These are phyloP conservation scores for Enteromius trimaculatus DNA, from an alignment of 2,797 vertebrate species.

Conservation along the genomic window DNA sequence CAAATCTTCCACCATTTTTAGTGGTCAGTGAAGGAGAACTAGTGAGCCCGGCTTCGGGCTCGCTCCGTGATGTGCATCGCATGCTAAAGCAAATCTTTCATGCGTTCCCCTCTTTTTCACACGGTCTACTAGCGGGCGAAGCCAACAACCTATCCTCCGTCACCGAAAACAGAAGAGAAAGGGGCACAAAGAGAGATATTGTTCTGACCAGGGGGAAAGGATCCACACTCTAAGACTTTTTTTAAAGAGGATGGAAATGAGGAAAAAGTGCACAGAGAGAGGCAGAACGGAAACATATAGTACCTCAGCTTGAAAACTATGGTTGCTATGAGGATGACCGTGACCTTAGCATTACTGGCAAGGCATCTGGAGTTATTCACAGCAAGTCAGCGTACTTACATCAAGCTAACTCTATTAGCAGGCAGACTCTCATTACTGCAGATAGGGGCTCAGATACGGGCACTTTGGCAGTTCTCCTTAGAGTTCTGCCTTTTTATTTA, in stretches of 20 bases:
- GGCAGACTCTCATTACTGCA: slow-evolving; percentile 23
- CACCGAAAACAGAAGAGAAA: slow-evolving; percentile 54
- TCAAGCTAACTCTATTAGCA: slow-evolving; percentile 25
- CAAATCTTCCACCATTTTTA: slow-evolving; percentile 24
- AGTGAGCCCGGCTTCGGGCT: background rate
- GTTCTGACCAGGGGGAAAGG: slow-evolving; percentile 32
- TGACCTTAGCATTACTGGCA: slow-evolving; percentile 59
- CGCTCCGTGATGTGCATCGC: slow-evolving; percentile 30
- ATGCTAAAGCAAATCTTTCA: slow-evolving; percentile 39
- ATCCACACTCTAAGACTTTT: slow-evolving; percentile 34
- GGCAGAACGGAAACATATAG: slow-evolving; percentile 2
- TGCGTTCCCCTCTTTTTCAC: slow-evolving; percentile 29
- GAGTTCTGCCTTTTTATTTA: slow-evolving; percentile 18
- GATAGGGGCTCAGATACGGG: slow-evolving; percentile 29
- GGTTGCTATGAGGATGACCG: slow-evolving; percentile 52
- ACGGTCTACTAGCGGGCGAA: slow-evolving; percentile 19
- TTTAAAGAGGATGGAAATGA: slow-evolving; percentile 44
- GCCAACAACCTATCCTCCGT: slow-evolving; percentile 47
- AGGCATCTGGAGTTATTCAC: background rate
- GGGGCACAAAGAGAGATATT: slow-evolving; percentile 45
- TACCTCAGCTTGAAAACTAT: slow-evolving; percentile 19
- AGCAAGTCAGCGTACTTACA: slow-evolving; percentile 20
- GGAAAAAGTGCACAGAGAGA: slow-evolving; percentile 23
- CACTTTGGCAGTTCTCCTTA: slow-evolving; percentile 29
- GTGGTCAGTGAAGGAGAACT: slow-evolving; percentile 4